Evolutionary conservation across 1,140 invertebrate genomes (phyloP).

Genomic region (Batillaria attramentaria): DNA sequence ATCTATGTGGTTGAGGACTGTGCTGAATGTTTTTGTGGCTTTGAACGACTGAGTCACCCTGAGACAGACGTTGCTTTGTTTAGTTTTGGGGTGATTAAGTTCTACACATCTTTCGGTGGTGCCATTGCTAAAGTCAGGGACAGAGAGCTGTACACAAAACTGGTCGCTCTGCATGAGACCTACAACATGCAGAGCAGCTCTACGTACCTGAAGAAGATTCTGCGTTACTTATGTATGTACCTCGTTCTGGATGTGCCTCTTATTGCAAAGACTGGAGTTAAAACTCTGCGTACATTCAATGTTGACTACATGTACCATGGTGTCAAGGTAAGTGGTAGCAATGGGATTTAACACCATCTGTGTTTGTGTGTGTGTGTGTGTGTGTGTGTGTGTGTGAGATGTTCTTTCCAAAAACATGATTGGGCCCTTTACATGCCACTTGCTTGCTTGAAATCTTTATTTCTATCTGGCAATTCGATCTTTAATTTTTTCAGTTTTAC

Average conservation of each 20-base stretch:
- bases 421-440: no score
- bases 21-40: constrained; percentile 71
- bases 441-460: no score
- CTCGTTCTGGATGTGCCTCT: constrained; percentile 57
- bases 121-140: constrained; percentile 68
- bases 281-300: constrained; percentile 48
- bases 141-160: constrained; percentile 56
- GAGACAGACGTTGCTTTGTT: constrained; percentile 66
- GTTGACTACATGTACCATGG: constrained; percentile 62
- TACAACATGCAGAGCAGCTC: constrained; percentile 59
- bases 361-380: no score
- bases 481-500: no score
- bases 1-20: constrained; percentile 70
- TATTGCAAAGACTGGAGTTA: constrained; percentile 56
- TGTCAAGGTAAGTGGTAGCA: constrained; percentile 48
- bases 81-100: constrained; percentile 72
- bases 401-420: no score
- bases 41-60: constrained; percentile 66
- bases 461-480: no score
- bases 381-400: no score
- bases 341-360: no score
- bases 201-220: constrained; percentile 66
- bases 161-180: constrained; percentile 52
- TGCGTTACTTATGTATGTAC: constrained; percentile 65
- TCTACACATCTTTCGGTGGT: constrained; percentile 69